Evolutionary conservation across 2,797 vertebrate genomes (phyloP).

Genomic region (Tinamus major): DNA sequence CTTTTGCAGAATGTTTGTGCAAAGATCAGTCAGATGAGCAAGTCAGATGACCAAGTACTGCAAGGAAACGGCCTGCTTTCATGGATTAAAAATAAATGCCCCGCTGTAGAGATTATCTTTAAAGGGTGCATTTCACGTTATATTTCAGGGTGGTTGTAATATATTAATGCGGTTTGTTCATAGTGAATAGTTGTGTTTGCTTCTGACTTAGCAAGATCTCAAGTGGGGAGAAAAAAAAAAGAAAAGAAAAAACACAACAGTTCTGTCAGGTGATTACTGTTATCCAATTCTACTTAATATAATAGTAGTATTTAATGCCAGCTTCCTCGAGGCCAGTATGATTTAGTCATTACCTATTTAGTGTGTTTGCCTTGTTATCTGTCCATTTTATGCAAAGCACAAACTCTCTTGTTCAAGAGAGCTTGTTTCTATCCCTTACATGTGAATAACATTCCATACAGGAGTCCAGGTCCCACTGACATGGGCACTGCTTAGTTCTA

Average conservation of each 20-base stretch:
- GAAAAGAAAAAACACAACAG: not conserved
- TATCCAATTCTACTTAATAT: not conserved
- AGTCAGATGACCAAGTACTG: not conserved
- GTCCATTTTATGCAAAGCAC: not conserved
- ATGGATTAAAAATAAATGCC: not conserved
- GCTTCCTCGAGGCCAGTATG: not conserved
- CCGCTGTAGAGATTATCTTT: not conserved
- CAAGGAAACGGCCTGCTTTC: not conserved
- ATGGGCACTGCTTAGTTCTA: not conserved
- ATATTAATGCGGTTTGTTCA: conserved; percentile 16
- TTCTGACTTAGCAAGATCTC: not conserved
- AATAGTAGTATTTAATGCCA: not conserved
- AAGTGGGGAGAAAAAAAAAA: not conserved
- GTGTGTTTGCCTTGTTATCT: not conserved
- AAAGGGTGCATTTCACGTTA: not conserved
- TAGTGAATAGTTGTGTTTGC: conserved; percentile 11
- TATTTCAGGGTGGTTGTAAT: not conserved
- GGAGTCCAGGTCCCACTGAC: not conserved
- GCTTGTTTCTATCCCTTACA: not conserved
- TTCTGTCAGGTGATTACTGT: not conserved
- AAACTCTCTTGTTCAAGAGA: not conserved
- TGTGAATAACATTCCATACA: accelerated
- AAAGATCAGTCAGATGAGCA: not conserved
- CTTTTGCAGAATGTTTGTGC: not conserved
- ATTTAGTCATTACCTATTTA: not conserved